Base-by-base conservation (phyloP, 2,888 invertebrate genomes). In the Cantharis nigra region DNA sequence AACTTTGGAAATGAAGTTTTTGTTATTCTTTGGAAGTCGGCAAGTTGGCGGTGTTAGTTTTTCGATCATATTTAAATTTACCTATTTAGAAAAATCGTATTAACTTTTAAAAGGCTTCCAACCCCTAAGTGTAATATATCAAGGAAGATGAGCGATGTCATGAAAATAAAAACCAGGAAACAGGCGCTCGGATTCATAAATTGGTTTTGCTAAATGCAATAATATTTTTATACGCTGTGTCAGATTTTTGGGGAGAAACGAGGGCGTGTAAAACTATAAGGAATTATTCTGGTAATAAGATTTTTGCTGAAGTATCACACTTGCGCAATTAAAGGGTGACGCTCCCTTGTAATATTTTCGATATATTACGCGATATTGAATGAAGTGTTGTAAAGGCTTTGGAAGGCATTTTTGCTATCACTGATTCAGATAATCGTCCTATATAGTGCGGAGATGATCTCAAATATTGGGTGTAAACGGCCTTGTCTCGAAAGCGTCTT, bases 391-490 rank as follows among this genome's bases (percentile, higher is more conserved):
- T 74, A 70, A 72, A 73, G 67, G 75, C 69, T 73, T 71, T 71
- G 67, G 69, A 69, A 33, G 70, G 74, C 71, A 67, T 69, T 74
- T 77, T 75, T 77, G 77, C 71, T 72, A 65, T 73, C 76, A 74
- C 71, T 71, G 78, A 76, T 69, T 76, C 74, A 76, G 78, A 78
- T 78, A 76, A 78, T 78, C 76, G 65, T 69, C 23, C 69, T 65
- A 33, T 76, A 76, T 78, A 76, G 63, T 71, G 64, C 69, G 14
- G 71, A 78, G 79, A 79, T 82, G 80, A 82, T 82, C 80, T 79
- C 78, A 71, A 81, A 80, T 81, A 82, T 81, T 73, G 82, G 78
- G 80, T 81, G 82, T 80, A 82, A 81, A 81, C 80, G 80, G 76
- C 80, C 75, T 76, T 76, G 72, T 77, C 79, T 78, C 71, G n/a